Evolutionary conservation across 2,888 invertebrate species (phyloP), one percentile per base, ranked within the genome.

Genomic region (Eudemis profundana): DNA sequence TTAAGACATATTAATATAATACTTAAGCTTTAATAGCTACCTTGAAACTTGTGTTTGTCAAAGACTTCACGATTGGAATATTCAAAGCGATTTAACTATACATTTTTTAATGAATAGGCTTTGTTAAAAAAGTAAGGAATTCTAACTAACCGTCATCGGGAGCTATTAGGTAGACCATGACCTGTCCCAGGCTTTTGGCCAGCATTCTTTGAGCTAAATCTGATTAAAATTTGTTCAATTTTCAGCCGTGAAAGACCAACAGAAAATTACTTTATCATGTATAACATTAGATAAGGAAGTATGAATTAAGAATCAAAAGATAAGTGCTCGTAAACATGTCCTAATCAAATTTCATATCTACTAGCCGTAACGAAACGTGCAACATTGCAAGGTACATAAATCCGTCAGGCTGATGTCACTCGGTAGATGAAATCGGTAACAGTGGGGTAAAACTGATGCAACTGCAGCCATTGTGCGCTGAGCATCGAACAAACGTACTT

Each of bases 401-500:
- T 65, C 38, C 46, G 27, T 38, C 27, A 59, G 27, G 10, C 59
- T 57, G 57, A 61, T 61, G 66, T 56, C 61, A 66, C 47, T 42
- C 51, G 19, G 53, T 53, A 66, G 66, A 54, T 47, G 64, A 59
- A 65, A 53, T 59, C 51, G 38, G 64, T 46, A 42, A 21, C 33
- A 27, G 51, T 36, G 36, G 36, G 36, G 59, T 47, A 59, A 59
- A 46, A 38, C 44, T 69, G 67, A 64, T 61, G 67, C 60, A 69
- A 67, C 59, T 61, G 53, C 57, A 61, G 15, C 62, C 49, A 69
- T 69, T 69, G 69, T 69, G 57, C 64, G 64, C 40, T 61, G 63
- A 66, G 62, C 68, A 68, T 66, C 66, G 54, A 49, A 59, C 62
- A 36, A 62, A 49, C 62, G 69, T 69, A 66, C 69, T 69, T 69